Conservation (phyloP, 1,140 invertebrate species). For the Adoxophyes honmai region DNA sequence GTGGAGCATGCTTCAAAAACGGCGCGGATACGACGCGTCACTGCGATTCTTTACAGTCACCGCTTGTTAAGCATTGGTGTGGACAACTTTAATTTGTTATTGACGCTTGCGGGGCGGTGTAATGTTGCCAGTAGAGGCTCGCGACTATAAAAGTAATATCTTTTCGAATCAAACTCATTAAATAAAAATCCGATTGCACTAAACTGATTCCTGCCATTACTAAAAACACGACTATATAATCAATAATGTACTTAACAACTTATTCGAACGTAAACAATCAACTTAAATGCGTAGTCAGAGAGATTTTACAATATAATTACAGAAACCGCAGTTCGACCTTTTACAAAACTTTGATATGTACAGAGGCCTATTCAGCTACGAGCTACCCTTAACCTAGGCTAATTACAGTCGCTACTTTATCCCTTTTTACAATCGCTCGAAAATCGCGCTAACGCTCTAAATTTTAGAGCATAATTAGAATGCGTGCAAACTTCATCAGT, state of each 20-base stretch:
- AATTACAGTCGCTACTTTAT: conserved; percentile 36
- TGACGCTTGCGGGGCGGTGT: neutral
- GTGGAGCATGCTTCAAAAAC: too few species aligned
- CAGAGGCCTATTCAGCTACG: conserved; percentile 36
- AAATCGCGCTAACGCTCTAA: conserved; percentile 44
- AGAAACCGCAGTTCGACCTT: conserved; percentile 37
- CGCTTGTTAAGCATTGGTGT: too few species aligned
- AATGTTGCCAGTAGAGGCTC: neutral
- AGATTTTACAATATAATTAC: conserved; percentile 55
- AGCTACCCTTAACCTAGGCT: conserved; percentile 45
- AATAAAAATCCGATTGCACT: conserved; percentile 55
- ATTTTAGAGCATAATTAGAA: conserved; percentile 58
- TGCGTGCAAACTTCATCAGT: too few species aligned
- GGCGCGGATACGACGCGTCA: too few species aligned
- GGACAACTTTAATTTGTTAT: neutral
- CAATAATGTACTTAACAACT: conserved; percentile 43
- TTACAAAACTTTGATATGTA: conserved; percentile 70
- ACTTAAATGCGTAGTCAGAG: conserved; percentile 43
- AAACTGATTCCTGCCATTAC: conserved; percentile 33
- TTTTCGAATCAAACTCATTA: conserved; percentile 49
- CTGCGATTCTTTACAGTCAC: too few species aligned
- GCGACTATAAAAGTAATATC: neutral
- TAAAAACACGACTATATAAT: conserved; percentile 27
- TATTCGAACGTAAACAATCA: conserved; percentile 35
- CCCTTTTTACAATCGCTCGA: conserved; percentile 48